phyloP scores from a whole-genome alignment of 2,888 invertebrate species.

The Ornithoptera alexandrae region DNA sequence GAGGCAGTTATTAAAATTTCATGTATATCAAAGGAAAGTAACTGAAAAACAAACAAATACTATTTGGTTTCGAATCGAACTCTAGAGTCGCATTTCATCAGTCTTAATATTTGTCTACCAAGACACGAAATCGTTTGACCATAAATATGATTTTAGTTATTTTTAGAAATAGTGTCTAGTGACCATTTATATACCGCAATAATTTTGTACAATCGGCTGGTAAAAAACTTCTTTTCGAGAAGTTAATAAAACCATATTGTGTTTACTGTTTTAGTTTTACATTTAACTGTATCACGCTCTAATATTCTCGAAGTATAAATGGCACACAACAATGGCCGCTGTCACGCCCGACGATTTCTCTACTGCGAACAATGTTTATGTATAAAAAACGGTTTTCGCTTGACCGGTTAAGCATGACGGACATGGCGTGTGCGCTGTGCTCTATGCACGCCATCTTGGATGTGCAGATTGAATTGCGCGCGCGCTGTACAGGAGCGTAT shows the following conservation, averaged over 20 bases:
- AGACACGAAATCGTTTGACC: no score
- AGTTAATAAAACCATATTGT: conserved; percentile 15
- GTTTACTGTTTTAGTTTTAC: conserved; percentile 43
- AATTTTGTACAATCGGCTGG: no score
- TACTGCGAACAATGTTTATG: conserved; percentile 77
- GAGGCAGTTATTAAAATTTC: no score
- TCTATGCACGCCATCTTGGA: conserved; percentile 64
- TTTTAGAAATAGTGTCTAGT: no score
- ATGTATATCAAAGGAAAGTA: background rate
- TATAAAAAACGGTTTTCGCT: conserved; percentile 70
- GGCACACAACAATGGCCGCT: conserved; percentile 70
- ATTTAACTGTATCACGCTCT: conserved; percentile 74
- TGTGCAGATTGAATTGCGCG: conserved; percentile 72
- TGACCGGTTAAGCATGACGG: conserved; percentile 65
- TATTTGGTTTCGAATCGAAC: background rate
- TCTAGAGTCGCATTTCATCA: background rate
- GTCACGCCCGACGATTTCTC: conserved; percentile 78
- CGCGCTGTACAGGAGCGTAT: conserved; percentile 41
- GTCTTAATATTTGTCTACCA: no score
- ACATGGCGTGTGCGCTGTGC: conserved; percentile 72
- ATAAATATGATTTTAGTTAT: no score
- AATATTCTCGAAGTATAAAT: conserved; percentile 70
- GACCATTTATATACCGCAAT: no score
- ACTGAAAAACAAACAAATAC: background rate
- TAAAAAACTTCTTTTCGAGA: background rate